Conservation (phyloP, 1,140 invertebrate genomes). For the Contarinia nasturtii region DNA sequence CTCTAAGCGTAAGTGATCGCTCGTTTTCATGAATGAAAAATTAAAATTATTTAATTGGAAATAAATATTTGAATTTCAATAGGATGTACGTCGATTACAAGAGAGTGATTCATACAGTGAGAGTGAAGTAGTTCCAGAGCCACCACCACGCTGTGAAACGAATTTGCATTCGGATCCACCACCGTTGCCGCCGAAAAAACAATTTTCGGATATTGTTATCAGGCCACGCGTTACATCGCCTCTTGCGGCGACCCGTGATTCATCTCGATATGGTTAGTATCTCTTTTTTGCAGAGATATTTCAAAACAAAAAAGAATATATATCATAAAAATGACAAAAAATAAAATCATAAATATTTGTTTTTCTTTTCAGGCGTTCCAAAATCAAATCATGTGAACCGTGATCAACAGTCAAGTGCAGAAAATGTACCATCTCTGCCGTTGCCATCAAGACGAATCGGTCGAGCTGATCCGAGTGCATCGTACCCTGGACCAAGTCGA, state of each 20-base stretch:
- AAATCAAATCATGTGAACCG: background rate
- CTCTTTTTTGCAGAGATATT: too few relatives aligned
- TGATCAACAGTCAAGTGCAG: slow-evolving; percentile 3
- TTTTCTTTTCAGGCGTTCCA: background rate
- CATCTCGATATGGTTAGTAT: slow-evolving; percentile 24
- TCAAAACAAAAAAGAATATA: background rate
- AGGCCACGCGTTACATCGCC: slow-evolving; percentile 29
- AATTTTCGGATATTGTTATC: slow-evolving; percentile 24
- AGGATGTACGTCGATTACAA: slow-evolving; percentile 12
- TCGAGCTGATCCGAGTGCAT: slow-evolving; percentile 25
- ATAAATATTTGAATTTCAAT: too few relatives aligned
- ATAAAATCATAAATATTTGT: too few relatives aligned
- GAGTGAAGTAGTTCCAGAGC: slow-evolving; percentile 37
- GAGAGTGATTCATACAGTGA: slow-evolving; percentile 25
- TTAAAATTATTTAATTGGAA: too few relatives aligned
- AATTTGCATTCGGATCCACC: slow-evolving; percentile 42
- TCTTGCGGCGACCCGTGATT: slow-evolving; percentile 37
- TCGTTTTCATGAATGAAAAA: too few relatives aligned
- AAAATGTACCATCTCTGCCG: slow-evolving; percentile 33
- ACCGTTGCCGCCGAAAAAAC: slow-evolving; percentile 67
- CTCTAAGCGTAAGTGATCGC: too few relatives aligned
- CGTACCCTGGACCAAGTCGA: slow-evolving; percentile 24
- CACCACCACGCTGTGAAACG: slow-evolving; percentile 40
- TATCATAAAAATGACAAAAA: background rate
- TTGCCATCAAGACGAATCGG: slow-evolving; percentile 37